A percentile compares a stretch with the other conserved stretches of the same genome.
These are phyloP conservation scores for Galaxea fascicularis DNA, from an alignment of 92 coral and sea anemone species.

Conservation along the genomic window DNA sequence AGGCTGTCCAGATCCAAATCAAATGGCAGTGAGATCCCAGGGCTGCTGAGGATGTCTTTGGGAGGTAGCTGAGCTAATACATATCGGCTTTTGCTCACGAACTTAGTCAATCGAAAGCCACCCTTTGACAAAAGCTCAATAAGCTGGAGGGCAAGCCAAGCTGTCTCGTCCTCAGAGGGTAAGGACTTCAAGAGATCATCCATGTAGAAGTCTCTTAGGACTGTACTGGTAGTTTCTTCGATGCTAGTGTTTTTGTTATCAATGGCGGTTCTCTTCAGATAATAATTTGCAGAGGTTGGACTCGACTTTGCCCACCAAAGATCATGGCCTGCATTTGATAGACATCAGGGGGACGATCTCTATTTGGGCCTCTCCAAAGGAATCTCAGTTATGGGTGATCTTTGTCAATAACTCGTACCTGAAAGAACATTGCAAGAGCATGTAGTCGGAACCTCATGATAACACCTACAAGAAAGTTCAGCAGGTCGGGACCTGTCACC, in stretches of 20 bases:
- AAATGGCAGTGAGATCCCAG: slow-evolving; percentile 21
- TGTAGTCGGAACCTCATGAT: slow-evolving; percentile 61
- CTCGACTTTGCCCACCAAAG: slow-evolving; percentile 65
- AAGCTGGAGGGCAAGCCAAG: slow-evolving; percentile 37
- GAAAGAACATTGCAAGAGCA: slow-evolving; percentile 60
- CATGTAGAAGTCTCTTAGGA: slow-evolving; percentile 62
- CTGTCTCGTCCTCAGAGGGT: slow-evolving; percentile 36
- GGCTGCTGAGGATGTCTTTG: slow-evolving; percentile 17
- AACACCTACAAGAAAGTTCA: slow-evolving; percentile 54
- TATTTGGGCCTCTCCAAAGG: slow-evolving; percentile 65
- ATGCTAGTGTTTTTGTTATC: slow-evolving; percentile 29
- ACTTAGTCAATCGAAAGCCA: slow-evolving; percentile 59
- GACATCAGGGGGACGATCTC: slow-evolving; percentile 60
- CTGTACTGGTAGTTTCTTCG: slow-evolving; percentile 40
- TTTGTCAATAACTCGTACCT: slow-evolving; percentile 64
- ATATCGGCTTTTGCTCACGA: slow-evolving; percentile 49
- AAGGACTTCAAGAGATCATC: slow-evolving; percentile 67
- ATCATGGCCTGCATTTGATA: slow-evolving; percentile 69
- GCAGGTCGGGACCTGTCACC: slow-evolving; percentile 69
- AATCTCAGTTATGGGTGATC: slow-evolving; percentile 70
- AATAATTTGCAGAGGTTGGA: slow-evolving; percentile 55
- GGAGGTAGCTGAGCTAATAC: slow-evolving; percentile 53
- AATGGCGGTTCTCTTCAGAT: slow-evolving; percentile 42
- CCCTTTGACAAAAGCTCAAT: slow-evolving; percentile 37
- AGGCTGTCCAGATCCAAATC: slow-evolving; percentile 59